Evolutionary conservation across 1,140 invertebrate species (phyloP).

Genomic region (Eciton burchellii): DNA sequence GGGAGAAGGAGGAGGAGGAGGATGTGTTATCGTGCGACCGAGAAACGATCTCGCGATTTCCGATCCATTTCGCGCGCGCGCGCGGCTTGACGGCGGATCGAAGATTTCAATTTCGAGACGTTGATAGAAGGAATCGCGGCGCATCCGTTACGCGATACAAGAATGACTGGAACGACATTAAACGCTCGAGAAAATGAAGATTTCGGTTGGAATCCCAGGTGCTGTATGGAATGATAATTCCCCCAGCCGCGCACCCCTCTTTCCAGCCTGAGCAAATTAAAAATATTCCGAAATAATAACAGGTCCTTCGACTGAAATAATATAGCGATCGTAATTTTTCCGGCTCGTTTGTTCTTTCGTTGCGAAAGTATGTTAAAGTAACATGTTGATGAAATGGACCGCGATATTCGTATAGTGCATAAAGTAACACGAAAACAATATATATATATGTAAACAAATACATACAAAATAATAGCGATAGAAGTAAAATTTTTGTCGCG

Average conservation of each 20-base stretch:
- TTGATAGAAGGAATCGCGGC: slow-evolving; percentile 42
- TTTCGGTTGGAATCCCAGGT: slow-evolving; percentile 53
- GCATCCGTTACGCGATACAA: slow-evolving; percentile 21
- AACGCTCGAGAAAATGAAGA: slow-evolving; percentile 40
- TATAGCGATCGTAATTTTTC: slow-evolving; percentile 17
- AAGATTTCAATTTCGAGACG: slow-evolving; percentile 57
- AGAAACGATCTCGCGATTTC: slow-evolving; percentile 24
- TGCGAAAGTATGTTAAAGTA: background rate
- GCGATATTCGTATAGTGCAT: slow-evolving; percentile 13
- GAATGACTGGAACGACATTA: slow-evolving; percentile 16
- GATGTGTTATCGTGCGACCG: background rate
- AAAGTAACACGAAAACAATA: slow-evolving; percentile 11
- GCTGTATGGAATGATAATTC: slow-evolving; percentile 53
- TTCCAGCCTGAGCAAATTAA: slow-evolving; percentile 47
- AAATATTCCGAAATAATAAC: slow-evolving; percentile 37
- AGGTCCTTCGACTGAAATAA: slow-evolving; percentile 8
- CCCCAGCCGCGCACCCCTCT: too few species aligned
- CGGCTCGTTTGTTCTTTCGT: slow-evolving; percentile 18
- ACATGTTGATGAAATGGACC: slow-evolving; percentile 41
- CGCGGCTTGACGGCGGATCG: slow-evolving; percentile 14
- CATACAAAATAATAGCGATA: slow-evolving; percentile 1
- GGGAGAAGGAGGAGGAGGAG: background rate
- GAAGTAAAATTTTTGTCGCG: slow-evolving; percentile 21
- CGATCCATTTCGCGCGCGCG: slow-evolving; percentile 19
- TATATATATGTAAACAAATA: too few species aligned